phyloP scores from a whole-genome alignment of 2,888 invertebrate species.

The Isoperla grammatica region DNA sequence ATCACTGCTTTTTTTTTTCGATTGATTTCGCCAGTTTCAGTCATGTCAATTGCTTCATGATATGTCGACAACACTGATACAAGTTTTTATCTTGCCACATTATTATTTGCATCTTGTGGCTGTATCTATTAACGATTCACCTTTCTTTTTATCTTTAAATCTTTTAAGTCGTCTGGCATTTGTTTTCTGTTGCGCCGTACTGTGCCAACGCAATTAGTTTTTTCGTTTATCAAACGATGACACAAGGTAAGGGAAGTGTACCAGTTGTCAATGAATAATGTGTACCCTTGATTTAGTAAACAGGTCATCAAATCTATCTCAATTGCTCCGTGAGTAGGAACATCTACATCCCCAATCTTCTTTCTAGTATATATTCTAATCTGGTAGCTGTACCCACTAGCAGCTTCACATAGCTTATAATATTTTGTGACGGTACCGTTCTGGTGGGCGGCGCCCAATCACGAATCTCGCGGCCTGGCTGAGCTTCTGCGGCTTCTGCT shows the following conservation, averaged over 20 bases:
- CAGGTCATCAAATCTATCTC: slow-evolving; percentile 31
- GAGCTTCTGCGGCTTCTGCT: no score
- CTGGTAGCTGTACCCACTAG: slow-evolving; percentile 34
- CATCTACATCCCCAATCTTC: slow-evolving; percentile 29
- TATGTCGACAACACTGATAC: slow-evolving; percentile 9
- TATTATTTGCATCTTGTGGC: not conserved
- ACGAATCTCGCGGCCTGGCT: no score
- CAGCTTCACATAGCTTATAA: slow-evolving; percentile 37
- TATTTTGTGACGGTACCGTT: no score
- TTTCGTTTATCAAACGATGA: slow-evolving; percentile 23
- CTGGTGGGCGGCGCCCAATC: no score
- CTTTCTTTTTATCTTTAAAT: slow-evolving; percentile 3
- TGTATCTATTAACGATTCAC: not conserved
- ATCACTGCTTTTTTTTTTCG: slow-evolving; percentile 4
- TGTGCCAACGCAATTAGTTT: slow-evolving; percentile 14
- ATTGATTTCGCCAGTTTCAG: slow-evolving; percentile 6
- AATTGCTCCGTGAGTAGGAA: slow-evolving; percentile 32
- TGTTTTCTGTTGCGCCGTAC: not conserved
- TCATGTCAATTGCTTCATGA: not conserved
- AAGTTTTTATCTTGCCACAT: slow-evolving; percentile 18
- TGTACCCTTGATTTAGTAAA: slow-evolving; percentile 33
- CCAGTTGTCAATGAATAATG: slow-evolving; percentile 33
- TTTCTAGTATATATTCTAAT: slow-evolving; percentile 35
- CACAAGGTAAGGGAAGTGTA: slow-evolving; percentile 32
- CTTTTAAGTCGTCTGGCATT: slow-evolving; percentile 5